These are phyloP conservation scores for Protonibea diacanthus DNA, from an alignment of 2,797 vertebrate species.

Conservation along the genomic window DNA sequence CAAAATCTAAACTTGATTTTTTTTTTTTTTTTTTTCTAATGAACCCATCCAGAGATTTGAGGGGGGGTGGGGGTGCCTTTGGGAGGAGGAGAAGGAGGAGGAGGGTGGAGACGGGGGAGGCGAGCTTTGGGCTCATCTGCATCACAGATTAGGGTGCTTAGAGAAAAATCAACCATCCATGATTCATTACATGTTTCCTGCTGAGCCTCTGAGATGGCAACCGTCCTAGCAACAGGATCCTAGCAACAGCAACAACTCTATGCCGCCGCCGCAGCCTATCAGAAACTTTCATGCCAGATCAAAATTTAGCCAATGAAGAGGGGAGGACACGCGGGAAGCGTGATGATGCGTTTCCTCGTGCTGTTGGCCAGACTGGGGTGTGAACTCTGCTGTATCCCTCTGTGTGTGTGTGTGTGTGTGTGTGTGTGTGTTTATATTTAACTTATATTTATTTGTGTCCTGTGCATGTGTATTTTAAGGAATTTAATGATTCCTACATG, in stretches of 20 bases:
- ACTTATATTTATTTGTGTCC: neutral
- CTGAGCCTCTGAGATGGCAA: slow-evolving; percentile 87
- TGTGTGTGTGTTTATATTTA: slow-evolving; percentile 1
- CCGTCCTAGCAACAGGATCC: slow-evolving; percentile 94
- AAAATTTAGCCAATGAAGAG: slow-evolving; percentile 83
- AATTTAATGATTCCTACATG: neutral
- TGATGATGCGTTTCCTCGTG: slow-evolving; percentile 65
- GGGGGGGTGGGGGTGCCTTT: slow-evolving; percentile 6
- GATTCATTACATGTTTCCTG: slow-evolving; percentile 95
- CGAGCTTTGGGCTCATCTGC: slow-evolving; percentile 89
- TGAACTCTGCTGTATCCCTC: slow-evolving; percentile 30
- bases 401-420: slow-evolving; percentile 1
- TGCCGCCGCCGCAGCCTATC: slow-evolving; percentile 83
- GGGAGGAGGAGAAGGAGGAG: slow-evolving; percentile 51
- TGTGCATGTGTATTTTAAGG: neutral
- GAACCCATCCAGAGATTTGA: slow-evolving; percentile 84
- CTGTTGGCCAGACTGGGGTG: slow-evolving; percentile 37
- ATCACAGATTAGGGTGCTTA: slow-evolving; percentile 92
- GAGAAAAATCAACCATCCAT: slow-evolving; percentile 93
- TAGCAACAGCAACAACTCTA: slow-evolving; percentile 90
- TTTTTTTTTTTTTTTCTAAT: slow-evolving; percentile 84
- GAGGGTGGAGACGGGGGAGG: slow-evolving; percentile 60
- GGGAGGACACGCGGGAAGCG: slow-evolving; percentile 38
- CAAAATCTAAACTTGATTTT: slow-evolving; percentile 82
- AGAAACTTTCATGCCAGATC: slow-evolving; percentile 77